These are phyloP conservation scores for Drosophila equinoxialis DNA, from an alignment of 1,140 invertebrate genomes.

Conservation along the genomic window DNA sequence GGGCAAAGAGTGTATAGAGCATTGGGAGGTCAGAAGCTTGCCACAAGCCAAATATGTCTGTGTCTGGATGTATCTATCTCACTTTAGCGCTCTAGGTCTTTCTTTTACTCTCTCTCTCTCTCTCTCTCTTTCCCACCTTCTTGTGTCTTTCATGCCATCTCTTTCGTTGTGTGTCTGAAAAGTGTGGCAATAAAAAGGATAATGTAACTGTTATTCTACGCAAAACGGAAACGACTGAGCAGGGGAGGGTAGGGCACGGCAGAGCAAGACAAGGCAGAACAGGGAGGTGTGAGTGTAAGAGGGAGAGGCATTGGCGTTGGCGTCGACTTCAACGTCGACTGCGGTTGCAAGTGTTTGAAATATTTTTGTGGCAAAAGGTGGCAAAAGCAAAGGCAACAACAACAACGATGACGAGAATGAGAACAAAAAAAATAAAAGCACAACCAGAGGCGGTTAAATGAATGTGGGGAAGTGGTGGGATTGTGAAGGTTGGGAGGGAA, in stretches of 20 bases:
- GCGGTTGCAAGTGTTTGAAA: conserved; percentile 73
- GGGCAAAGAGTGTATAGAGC: not conserved
- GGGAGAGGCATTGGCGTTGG: conserved; percentile 10
- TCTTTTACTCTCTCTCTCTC: conserved; percentile 12
- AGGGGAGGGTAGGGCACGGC: not conserved
- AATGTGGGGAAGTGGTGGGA: conserved; percentile 9
- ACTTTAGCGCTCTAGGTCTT: not conserved
- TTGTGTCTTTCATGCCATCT: conserved; percentile 16
- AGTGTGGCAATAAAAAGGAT: conserved; percentile 83
- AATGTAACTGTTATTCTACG: conserved; percentile 82
- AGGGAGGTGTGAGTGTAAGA: not conserved
- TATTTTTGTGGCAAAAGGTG: conserved; percentile 82
- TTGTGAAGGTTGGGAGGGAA: not conserved
- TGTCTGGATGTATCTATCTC: conserved; percentile 44
- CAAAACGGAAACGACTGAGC: conserved; percentile 66
- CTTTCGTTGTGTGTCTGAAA: conserved; percentile 65
- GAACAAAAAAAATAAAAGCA: conserved; percentile 28
- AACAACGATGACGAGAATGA: not conserved
- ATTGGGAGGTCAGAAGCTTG: conserved; percentile 40
- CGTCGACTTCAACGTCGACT: conserved; percentile 6
- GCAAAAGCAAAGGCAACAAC: conserved; percentile 66
- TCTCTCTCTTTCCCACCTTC: conserved; percentile 4
- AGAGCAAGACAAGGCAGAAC: not conserved
- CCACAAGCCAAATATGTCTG: conserved; percentile 79
- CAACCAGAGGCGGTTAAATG: conserved; percentile 29